Evolutionary conservation across 2,888 invertebrate species (phyloP).

Genomic region (Leptogaster cylindrica): DNA sequence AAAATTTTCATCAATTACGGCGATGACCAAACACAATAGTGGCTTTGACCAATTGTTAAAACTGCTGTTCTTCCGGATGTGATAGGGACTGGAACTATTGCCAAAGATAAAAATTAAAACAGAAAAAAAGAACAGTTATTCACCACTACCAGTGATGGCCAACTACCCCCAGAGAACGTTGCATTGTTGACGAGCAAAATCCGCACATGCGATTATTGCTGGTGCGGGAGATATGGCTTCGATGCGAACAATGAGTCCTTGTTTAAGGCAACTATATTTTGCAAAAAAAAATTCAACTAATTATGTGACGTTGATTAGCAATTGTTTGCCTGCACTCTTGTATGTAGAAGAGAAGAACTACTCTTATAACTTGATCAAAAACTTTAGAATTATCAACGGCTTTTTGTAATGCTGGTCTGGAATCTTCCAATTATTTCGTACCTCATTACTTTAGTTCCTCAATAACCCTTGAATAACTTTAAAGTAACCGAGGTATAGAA

Average conservation of each 20-base stretch:
- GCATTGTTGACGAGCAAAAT: conserved; percentile 15
- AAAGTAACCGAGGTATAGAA: too few relatives aligned
- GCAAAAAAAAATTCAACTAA: conserved; percentile 25
- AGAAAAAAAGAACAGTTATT: too few relatives aligned
- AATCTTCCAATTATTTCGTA: too few relatives aligned
- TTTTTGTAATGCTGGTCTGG: too few relatives aligned
- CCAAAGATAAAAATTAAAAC: neutral
- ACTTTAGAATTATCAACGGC: too few relatives aligned
- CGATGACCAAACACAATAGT: conserved; percentile 18
- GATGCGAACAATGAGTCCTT: conserved; percentile 17
- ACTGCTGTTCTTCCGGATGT: neutral
- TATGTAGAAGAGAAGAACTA: too few relatives aligned
- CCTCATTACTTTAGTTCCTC: too few relatives aligned
- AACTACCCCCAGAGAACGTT: too few relatives aligned
- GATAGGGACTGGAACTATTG: neutral
- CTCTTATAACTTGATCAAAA: too few relatives aligned
- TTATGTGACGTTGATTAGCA: conserved; percentile 33
- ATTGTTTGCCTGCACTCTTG: conserved; percentile 21
- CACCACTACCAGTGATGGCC: neutral
- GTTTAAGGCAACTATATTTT: conserved; percentile 30
- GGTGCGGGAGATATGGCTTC: conserved; percentile 17
- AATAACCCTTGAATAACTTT: too few relatives aligned
- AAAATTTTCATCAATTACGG: conserved; percentile 32
- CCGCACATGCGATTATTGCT: conserved; percentile 1
- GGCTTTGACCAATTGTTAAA: conserved; percentile 12